phyloP scores from a whole-genome alignment of 2,113 vertebrate genomes.

The Marmota flaviventris region DNA sequence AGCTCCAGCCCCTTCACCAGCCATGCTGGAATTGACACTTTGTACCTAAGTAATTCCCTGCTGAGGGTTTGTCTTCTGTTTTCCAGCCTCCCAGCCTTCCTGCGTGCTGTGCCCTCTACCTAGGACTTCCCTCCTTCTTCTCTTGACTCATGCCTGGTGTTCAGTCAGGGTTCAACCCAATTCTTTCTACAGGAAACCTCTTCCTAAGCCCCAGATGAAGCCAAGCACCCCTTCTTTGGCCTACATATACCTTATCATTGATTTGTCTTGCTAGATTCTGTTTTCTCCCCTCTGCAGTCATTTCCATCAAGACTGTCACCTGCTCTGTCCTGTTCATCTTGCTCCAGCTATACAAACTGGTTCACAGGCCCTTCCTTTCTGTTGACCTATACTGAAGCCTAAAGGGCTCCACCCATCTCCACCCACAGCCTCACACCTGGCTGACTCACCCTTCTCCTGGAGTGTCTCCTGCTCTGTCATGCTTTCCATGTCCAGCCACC shows the following conservation, averaged over 20 bases:
- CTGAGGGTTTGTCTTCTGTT: background rate
- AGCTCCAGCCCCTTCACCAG: background rate
- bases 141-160: background rate
- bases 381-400: background rate
- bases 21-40: rapidly evolving
- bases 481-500: background rate
- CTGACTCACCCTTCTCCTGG: conserved; percentile 6
- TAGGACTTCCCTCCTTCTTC: background rate
- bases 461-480: background rate
- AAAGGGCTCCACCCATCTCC: background rate
- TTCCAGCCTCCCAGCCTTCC: background rate
- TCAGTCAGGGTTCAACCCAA: background rate
- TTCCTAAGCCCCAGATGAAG: background rate
- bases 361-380: background rate
- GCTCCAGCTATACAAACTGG: background rate
- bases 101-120: background rate
- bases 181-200: background rate
- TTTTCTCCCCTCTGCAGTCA: background rate
- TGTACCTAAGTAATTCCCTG: no score
- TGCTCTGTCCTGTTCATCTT: background rate
- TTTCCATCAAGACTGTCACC: background rate
- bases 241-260: background rate
- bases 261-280: background rate
- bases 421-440: background rate
- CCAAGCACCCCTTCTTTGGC: background rate